phyloP scores from a whole-genome alignment of 2,113 vertebrate species.

The Phyllostomus hastatus region DNA sequence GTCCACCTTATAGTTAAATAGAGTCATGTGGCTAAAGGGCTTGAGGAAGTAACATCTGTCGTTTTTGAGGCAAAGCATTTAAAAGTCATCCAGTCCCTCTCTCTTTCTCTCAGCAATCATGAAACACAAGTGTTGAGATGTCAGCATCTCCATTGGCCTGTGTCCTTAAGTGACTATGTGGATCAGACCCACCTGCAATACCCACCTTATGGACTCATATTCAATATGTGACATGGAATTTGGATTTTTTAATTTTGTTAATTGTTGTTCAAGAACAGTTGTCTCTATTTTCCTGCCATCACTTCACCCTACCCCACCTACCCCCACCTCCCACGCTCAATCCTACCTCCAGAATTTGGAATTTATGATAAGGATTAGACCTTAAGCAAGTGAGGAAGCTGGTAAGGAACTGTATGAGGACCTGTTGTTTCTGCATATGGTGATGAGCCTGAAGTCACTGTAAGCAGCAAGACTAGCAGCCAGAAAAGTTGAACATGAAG shows the following conservation, averaged over 20 bases:
- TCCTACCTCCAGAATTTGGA: neutral
- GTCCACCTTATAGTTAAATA: neutral
- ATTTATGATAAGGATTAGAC: slow-evolving; percentile 21
- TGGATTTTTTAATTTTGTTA: neutral
- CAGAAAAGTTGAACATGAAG: neutral
- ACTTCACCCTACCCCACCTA: too few relatives aligned
- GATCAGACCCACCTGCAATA: neutral
- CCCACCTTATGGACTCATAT: neutral
- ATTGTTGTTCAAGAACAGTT: too few relatives aligned
- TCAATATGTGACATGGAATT: neutral
- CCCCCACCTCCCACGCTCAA: too few relatives aligned
- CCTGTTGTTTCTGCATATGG: neutral
- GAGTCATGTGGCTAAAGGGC: neutral
- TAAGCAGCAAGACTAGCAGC: neutral
- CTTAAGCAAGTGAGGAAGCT: neutral
- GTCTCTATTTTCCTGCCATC: too few relatives aligned
- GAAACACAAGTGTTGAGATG: neutral
- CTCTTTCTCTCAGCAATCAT: neutral
- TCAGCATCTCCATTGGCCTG: neutral
- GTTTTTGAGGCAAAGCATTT: neutral
- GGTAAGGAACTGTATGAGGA: neutral
- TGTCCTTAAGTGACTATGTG: neutral
- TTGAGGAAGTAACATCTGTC: neutral
- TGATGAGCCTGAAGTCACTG: neutral
- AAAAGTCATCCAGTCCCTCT: neutral